A percentile compares a stretch with the other conserved stretches of the same genome.
Evolutionary conservation across 2,888 invertebrate genomes (phyloP).

Genomic region (Tenthredo amoena): DNA sequence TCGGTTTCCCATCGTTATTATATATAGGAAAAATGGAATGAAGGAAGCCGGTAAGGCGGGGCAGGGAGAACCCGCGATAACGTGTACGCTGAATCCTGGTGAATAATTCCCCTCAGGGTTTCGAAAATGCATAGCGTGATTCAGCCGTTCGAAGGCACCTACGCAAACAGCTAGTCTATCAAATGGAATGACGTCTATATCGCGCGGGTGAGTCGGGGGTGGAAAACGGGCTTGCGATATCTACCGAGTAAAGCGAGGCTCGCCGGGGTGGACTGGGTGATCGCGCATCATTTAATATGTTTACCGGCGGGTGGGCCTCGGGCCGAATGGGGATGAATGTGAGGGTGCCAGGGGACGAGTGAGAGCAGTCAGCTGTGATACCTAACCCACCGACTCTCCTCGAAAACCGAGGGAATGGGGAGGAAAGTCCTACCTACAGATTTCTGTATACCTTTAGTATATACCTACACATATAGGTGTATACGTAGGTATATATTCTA

Average conservation of each 20-base stretch:
- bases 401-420: neutral
- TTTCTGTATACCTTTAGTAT: neutral
- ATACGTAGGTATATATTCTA: neutral
- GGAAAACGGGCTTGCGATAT: conserved; percentile 40
- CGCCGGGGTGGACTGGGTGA: conserved; percentile 55
- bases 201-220: neutral
- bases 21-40: neutral
- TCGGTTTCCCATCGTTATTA: neutral
- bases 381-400: conserved; percentile 14
- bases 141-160: conserved; percentile 38
- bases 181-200: conserved; percentile 51
- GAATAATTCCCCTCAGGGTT: conserved; percentile 36
- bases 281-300: conserved; percentile 67
- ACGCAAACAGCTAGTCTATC: conserved; percentile 49
- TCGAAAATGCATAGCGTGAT: conserved; percentile 49
- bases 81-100: conserved; percentile 12
- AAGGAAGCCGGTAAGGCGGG: neutral
- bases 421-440: conserved; percentile 11
- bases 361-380: conserved; percentile 47
- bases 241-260: conserved; percentile 22
- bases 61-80: neutral
- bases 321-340: conserved; percentile 41
- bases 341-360: conserved; percentile 41
- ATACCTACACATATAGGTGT: neutral
- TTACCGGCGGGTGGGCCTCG: conserved; percentile 57